Base-by-base conservation (phyloP, 2,113 vertebrate species). In the Suncus etruscus region DNA sequence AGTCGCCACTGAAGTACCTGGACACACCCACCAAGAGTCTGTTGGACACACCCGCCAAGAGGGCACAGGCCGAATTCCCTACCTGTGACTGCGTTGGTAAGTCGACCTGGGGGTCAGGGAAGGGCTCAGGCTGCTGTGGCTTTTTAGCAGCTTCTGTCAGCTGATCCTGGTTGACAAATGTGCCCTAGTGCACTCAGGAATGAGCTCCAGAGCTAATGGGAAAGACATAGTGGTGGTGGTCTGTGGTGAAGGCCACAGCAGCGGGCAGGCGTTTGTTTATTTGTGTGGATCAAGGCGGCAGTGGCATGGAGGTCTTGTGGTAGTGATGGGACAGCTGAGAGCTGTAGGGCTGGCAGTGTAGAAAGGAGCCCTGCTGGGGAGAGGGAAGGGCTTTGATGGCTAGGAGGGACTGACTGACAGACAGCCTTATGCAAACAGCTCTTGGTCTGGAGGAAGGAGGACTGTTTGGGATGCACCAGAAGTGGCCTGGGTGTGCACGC, bases 41-140 rank as follows among this genome's bases (percentile, higher is more conserved):
- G 94, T 97, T 99, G 97, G 98, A 98, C 95, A 99, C 99, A 1
- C 99, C 99, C 0, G 98, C 98, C 93, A 99, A 99, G 97, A 97
- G 98, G 87, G 97, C 98, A 0, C 98, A 99, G 83, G 97, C 98
- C 0, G 99, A 99, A 31, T 99, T 99, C 93, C 99, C 99, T n/a
- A 97, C 95, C 92, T 99, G 99, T 14, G 98, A 98, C 89, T 99
- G 99, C 0, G 98, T 99, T 0, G 99, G 99, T 99, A 97, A 99
- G 99, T 39, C 54, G 0, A 1, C 22, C 39, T 1, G 72, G 86
- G 63, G n/a, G 25, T 74, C 9, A 8, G 76, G 77, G 54, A 75
- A n/a, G 69, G 80, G 58, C 7, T 0, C 11, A 27, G 48, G 63
- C 7, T 18, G 80, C 39, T 65, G 20, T 65, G 47, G 58, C 31